phyloP scores from a whole-genome alignment of 1,140 invertebrate species.

The Caenorhabditis inopinata region DNA sequence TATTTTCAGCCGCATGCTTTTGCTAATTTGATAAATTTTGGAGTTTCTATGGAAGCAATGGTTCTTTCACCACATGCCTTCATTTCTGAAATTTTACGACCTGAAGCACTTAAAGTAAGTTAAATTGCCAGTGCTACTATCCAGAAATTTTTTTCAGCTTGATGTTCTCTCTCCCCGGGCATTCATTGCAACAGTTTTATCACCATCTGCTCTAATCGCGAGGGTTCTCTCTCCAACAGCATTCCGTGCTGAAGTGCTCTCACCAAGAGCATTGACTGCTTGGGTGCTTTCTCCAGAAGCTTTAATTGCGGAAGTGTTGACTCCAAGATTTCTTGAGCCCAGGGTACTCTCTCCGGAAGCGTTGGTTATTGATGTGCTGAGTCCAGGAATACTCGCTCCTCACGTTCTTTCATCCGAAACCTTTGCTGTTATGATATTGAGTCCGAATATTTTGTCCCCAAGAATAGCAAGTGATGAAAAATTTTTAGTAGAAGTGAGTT shows the following conservation, averaged over 20 bases:
- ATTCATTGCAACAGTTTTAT: constrained; percentile 43
- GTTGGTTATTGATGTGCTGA: constrained; percentile 45
- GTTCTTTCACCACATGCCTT: constrained; percentile 44
- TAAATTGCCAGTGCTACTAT: background rate
- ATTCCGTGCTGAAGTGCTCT: constrained; percentile 47
- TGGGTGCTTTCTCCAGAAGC: constrained; percentile 50
- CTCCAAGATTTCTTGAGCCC: constrained; percentile 42
- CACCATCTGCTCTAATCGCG: constrained; percentile 43
- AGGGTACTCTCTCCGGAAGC: constrained; percentile 47
- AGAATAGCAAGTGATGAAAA: constrained; percentile 46
- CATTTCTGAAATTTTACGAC: constrained; percentile 33
- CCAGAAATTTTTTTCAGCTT: constrained; percentile 22
- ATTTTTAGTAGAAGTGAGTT: constrained; percentile 44
- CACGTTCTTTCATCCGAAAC: constrained; percentile 44
- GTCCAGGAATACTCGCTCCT: constrained; percentile 48
- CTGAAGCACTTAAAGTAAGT: constrained; percentile 40
- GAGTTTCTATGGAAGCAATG: constrained; percentile 38
- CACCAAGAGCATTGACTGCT: constrained; percentile 45
- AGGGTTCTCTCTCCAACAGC: constrained; percentile 49
- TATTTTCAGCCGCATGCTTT: constrained; percentile 27
- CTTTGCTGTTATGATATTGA: constrained; percentile 42
- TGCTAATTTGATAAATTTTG: constrained; percentile 14
- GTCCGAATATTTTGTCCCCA: constrained; percentile 48
- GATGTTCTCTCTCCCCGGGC: constrained; percentile 39
- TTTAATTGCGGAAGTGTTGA: constrained; percentile 44